phyloP scores from a whole-genome alignment of 1,140 invertebrate genomes.

The Druon quercuslanigerum region DNA sequence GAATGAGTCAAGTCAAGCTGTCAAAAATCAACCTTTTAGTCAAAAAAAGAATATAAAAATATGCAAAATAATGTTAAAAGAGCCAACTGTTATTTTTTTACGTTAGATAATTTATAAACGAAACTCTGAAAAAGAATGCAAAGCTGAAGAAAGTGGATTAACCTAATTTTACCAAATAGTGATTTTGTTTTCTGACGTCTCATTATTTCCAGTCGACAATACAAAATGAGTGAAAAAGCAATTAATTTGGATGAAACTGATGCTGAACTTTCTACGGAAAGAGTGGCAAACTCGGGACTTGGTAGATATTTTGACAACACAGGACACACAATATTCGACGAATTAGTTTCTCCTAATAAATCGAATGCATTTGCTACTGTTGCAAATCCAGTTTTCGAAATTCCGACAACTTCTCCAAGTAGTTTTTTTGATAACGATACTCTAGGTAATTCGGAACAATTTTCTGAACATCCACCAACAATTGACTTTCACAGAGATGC shows the following conservation, averaged over 20 bases:
- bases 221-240: constrained; percentile 39
- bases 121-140: too few species aligned
- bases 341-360: constrained; percentile 64
- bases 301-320: constrained; percentile 69
- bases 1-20: too few species aligned
- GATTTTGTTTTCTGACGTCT: too few species aligned
- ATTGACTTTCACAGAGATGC: constrained; percentile 66
- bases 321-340: constrained; percentile 69
- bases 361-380: constrained; percentile 40
- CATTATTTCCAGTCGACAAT: too few species aligned
- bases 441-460: constrained; percentile 40
- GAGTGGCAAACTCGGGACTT: constrained; percentile 42
- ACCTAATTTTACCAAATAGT: too few species aligned
- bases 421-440: constrained; percentile 51
- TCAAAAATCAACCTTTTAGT: too few species aligned
- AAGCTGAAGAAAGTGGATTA: too few species aligned
- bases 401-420: constrained; percentile 28
- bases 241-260: constrained; percentile 34
- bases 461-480: constrained; percentile 36
- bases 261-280: constrained; percentile 7
- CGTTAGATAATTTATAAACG: too few species aligned
- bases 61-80: too few species aligned
- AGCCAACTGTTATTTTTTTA: too few species aligned
- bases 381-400: constrained; percentile 49
- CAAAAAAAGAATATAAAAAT: too few species aligned